Base-by-base conservation (phyloP, 2,888 invertebrate species). In the Chymomyza fuscimana region DNA sequence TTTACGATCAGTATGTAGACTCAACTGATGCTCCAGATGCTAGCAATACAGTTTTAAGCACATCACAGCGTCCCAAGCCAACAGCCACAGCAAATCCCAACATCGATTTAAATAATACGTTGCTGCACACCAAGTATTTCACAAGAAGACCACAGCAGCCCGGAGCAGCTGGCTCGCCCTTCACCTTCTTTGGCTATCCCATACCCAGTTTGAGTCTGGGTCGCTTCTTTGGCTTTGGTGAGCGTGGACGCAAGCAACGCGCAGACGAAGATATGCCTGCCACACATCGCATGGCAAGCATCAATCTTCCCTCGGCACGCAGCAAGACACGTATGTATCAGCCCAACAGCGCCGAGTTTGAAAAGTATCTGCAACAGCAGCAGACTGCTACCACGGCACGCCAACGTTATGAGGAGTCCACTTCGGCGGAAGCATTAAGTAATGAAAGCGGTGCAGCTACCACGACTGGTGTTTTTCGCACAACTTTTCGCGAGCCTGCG, bases 141-240 rank as follows among this genome's bases (percentile, higher is more conserved):
- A 91, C 92, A 74, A 86, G 89, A 32, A 87, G 84, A 10, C 91
- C 90, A 1, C 77, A 87, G 10, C 74, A 74, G n/a, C 72, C 82
- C 1, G 74, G 71, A 4, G 58, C 71, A 4, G 88, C 51, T 0
- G 77, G 82, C 0, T 93, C 94, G 0, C 94, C 94, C 0, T 96
- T 96, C 79, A 96, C 97, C 15, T 96, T 97, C 88, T 97, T 97
- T 86, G 97, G 97, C 0, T 94, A 97, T 88, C 97, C 97, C 0
- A 89, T 97, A 70, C 96, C 96, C 1, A 93, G 94, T 52, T 90
- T 97, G 61, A 95, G 95, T 78, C 93, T 96, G 84, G 94, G 94
- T 12, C 94, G 94, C 82, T 91, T 96, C 56, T 93, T 95, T 92
- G 92, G 92, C 5, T 88, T 87, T n/a, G 90, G 88, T 0, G 83